Base-by-base conservation (phyloP, 2,797 vertebrate species). In the Lophius americanus region DNA sequence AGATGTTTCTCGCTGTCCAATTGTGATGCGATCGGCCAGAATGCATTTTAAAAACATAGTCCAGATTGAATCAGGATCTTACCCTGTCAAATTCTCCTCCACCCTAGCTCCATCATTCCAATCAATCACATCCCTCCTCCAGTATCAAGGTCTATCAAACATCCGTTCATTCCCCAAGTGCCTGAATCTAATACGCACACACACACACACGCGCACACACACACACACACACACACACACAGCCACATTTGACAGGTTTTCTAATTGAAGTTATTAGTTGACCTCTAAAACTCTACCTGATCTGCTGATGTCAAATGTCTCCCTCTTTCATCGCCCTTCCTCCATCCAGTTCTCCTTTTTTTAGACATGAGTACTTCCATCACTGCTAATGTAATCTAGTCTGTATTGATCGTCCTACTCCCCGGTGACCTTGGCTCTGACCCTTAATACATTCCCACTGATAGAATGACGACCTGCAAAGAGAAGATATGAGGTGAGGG, bases 181-280 rank as follows among this genome's bases (percentile, higher is more conserved):
- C 36, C 35, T 66, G 35, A 69, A 70, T 49, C 62, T 33, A 9
- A 1, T 33, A 50, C 14, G 7, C 1, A 60, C 35, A 47, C 59
- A 38, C n/a, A n/a, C n/a, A n/a, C n/a, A n/a, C 23, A 1, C 23
- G 1, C 23, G 1, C 23, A 50, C 14, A 6, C 1, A 60, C 35
- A 47, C 59, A 38, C 49, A 52, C 41, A 9, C 10, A 48, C 46
- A 43, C 38, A 59, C 51, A 63, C 47, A 5, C 39, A 4, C 35
- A 51, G 35, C 52, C 74, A 43, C 54, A 46, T 56, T 44, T 67
- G 79, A 67, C 70, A 73, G 70, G 51, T 81, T 74, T 57, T 76
- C 66, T 85, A 84, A 90, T 82, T 88, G 76, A 83, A 74, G 81
- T 76, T 75, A 70, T 68, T 56, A 78, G 67, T 66, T 37, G 59